Base-by-base conservation (phyloP, 2,888 invertebrate genomes). In the Macrosiphum euphorbiae region DNA sequence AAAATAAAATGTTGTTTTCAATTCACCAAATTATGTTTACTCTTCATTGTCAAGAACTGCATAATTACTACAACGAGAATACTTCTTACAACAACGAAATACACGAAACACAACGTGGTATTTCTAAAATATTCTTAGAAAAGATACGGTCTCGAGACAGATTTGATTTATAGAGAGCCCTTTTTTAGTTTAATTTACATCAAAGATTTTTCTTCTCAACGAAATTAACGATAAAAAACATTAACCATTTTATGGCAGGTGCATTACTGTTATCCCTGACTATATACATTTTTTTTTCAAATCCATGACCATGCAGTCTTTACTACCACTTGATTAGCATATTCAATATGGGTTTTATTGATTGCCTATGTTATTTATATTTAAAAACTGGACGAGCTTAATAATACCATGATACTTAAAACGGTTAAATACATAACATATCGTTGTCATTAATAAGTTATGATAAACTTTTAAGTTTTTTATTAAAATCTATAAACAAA, bases 1-100 rank as follows among this genome's bases (percentile, higher is more conserved):
- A 52, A 88, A 86, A 94, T 90, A 85, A 94, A 94, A 67, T 67
- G 50, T 94, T 67, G 61, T 94, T 94, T 94, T 94, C 8, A 87
- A 94, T 94, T 94, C 90, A 94, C 90, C 86, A 86, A 94, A 94
- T 52, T n/a, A n/a, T 91, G 85, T 35, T 5, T 91, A 58, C 3
- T 58, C 44, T 58, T 58, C 24, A 58, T 86, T 47, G 41, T 84
- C n/a, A 20, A 35, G 41, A 84, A 16, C 3, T 35, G n/a, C 50
- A 35, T 78, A 24, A 52, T 52, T 11, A 20, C 35, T 35, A 35
- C n/a, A 78, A 2, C n/a, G 13, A 67, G n/a, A 24, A 58, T 58
- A 58, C 55, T 58, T 61, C 28, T 61, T 61, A n/a, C n/a, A n/a
- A 61, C n/a, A 61, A 24, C 55, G 24, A 55, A 55, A 24, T 24